Percentiles rank a stretch among this genome's conserved stretches.
Evolutionary conservation across 2,888 invertebrate species (phyloP).

Genomic region (Cataglyphis livida): DNA sequence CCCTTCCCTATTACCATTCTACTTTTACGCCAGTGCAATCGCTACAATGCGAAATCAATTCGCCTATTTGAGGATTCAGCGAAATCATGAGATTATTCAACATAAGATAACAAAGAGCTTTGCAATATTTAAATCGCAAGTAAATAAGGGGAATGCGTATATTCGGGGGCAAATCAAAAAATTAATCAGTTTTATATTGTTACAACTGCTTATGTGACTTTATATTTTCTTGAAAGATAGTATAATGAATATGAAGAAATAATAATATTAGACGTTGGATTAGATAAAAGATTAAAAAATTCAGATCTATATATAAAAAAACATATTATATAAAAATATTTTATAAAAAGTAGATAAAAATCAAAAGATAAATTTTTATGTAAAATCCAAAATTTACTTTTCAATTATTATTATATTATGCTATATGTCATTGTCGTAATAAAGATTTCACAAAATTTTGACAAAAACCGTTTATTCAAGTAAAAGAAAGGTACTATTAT

Average conservation of each 20-base stretch:
- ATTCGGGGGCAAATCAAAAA: conserved; percentile 30
- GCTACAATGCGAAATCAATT: conserved; percentile 78
- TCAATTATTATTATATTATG: no score
- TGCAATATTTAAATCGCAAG: conserved; percentile 57
- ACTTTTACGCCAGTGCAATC: conserved; percentile 64
- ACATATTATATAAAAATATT: neutral
- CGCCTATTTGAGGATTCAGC: conserved; percentile 61
- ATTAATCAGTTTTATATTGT: neutral
- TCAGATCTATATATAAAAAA: neutral
- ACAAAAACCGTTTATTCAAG: neutral
- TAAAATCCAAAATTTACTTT: no score
- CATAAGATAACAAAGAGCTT: conserved; percentile 58
- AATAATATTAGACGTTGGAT: neutral
- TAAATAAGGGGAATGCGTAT: conserved; percentile 27
- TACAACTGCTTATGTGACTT: neutral
- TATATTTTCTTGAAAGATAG: neutral
- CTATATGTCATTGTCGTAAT: neutral
- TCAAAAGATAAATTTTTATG: no score
- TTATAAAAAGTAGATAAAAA: neutral
- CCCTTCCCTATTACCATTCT: neutral
- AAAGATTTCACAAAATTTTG: neutral
- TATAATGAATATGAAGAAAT: neutral
- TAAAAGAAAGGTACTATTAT: neutral
- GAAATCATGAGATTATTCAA: conserved; percentile 58
- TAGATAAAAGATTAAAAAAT: neutral